Conservation (phyloP, 2,113 vertebrate genomes). For the Cairina moschata region DNA sequence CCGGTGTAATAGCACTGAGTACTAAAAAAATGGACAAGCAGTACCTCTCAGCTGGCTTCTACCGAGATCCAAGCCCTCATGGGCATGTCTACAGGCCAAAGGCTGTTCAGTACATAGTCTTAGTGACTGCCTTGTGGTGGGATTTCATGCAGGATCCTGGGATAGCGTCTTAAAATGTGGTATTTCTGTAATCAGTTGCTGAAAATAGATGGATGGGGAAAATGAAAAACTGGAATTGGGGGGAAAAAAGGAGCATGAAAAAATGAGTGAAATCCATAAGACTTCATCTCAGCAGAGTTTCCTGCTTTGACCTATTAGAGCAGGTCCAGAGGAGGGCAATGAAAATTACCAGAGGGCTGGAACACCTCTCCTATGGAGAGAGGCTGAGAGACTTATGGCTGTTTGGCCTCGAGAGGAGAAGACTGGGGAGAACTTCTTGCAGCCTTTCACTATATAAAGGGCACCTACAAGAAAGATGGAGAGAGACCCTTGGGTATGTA, state of each 20-base stretch:
- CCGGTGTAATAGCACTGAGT: background rate
- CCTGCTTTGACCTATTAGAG: background rate
- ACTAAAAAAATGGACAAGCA: background rate
- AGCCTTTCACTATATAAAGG: background rate
- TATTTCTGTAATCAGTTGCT: background rate
- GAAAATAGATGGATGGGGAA: background rate
- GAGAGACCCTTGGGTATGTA: background rate
- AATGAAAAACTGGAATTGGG: background rate
- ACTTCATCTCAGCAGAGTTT: background rate
- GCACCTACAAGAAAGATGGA: background rate
- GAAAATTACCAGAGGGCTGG: background rate
- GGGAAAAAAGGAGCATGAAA: accelerated
- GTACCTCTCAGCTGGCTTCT: background rate
- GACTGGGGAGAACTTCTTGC: background rate
- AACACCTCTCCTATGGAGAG: background rate
- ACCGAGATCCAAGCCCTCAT: background rate
- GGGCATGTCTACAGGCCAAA: background rate
- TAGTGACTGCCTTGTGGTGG: background rate
- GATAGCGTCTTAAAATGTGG: background rate
- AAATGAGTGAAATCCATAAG: background rate
- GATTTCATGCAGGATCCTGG: background rate
- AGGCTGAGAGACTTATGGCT: background rate
- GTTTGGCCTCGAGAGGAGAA: background rate
- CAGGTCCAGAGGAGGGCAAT: background rate
- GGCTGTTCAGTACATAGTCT: background rate